These are phyloP conservation scores for Perccottus glenii DNA, from an alignment of 2,113 vertebrate species.

Conservation along the genomic window DNA sequence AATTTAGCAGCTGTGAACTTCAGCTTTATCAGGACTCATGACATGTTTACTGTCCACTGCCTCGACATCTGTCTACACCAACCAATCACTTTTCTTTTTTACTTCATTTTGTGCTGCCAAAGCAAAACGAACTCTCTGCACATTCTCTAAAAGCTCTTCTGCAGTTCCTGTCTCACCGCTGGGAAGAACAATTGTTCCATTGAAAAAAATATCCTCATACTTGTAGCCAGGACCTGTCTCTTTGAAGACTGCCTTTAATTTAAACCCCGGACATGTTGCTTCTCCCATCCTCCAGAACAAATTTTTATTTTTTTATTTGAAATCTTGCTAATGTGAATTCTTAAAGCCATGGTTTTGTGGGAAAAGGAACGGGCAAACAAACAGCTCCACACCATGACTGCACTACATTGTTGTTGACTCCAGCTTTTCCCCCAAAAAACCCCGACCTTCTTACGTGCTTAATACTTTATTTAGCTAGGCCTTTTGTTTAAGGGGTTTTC, in stretches of 20 bases:
- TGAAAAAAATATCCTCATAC: too few species aligned
- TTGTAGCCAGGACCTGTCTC: background rate
- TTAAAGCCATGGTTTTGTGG: slow-evolving; percentile 74
- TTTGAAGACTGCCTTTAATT: slow-evolving; percentile 71
- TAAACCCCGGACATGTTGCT: slow-evolving; percentile 57
- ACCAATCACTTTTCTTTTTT: too few species aligned
- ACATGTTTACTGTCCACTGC: too few species aligned
- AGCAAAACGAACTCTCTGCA: too few species aligned
- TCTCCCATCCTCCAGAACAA: slow-evolving; percentile 58
- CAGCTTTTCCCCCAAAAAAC: slow-evolving; percentile 57
- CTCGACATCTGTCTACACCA: too few species aligned
- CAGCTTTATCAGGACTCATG: too few species aligned
- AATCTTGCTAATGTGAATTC: slow-evolving; percentile 78
- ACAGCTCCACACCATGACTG: slow-evolving; percentile 73
- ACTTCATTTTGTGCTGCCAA: too few species aligned
- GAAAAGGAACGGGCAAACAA: slow-evolving; percentile 52
- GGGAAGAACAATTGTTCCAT: too few species aligned
- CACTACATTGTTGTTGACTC: slow-evolving; percentile 76
- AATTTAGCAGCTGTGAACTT: too few species aligned
- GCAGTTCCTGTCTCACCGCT: too few species aligned
- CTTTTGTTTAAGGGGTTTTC: background rate
- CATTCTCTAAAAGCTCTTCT: too few species aligned
- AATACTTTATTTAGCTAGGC: slow-evolving; percentile 68
- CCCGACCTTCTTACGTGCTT: slow-evolving; percentile 66
- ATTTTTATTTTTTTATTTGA: slow-evolving; percentile 61